Evolutionary conservation across 2,797 vertebrate genomes (phyloP).

Genomic region (Notolabrus celidotus): DNA sequence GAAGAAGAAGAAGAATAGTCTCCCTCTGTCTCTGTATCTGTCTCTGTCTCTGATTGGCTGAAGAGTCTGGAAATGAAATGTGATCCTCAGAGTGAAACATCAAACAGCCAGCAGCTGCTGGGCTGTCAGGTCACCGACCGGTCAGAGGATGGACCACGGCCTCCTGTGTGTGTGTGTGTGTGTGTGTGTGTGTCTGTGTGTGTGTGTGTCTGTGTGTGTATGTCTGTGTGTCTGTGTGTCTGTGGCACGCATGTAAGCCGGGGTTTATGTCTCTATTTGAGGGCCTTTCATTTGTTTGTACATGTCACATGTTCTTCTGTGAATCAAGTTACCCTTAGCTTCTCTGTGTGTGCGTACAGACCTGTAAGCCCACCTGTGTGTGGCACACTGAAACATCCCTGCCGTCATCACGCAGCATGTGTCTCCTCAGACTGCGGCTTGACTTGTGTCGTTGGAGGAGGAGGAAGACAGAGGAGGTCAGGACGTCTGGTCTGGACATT

Average conservation of each 20-base stretch:
- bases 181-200: constrained; percentile 53
- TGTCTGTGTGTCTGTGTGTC: constrained; percentile 18
- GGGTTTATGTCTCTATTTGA: no score
- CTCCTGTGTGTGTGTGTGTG: constrained; percentile 58
- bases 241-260: not conserved
- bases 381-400: constrained; percentile 15
- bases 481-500: constrained; percentile 54
- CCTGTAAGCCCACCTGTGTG: constrained; percentile 52
- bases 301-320: no score
- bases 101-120: constrained; percentile 87
- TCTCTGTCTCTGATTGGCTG: constrained; percentile 73
- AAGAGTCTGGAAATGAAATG: constrained; percentile 78
- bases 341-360: not conserved
- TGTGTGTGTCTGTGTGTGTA: constrained; percentile 19
- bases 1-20: constrained; percentile 62
- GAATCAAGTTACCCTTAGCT: no score
- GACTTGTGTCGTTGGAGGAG: constrained; percentile 40
- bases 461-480: constrained; percentile 62
- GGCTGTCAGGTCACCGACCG: constrained; percentile 82
- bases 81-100: constrained; percentile 84
- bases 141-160: constrained; percentile 83
- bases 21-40: constrained; percentile 50
- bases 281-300: no score
- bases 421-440: constrained; percentile 43
- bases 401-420: constrained; percentile 56